Evolutionary conservation across 2,113 vertebrate genomes (phyloP).

Genomic region (Lichenostomus cassidix): DNA sequence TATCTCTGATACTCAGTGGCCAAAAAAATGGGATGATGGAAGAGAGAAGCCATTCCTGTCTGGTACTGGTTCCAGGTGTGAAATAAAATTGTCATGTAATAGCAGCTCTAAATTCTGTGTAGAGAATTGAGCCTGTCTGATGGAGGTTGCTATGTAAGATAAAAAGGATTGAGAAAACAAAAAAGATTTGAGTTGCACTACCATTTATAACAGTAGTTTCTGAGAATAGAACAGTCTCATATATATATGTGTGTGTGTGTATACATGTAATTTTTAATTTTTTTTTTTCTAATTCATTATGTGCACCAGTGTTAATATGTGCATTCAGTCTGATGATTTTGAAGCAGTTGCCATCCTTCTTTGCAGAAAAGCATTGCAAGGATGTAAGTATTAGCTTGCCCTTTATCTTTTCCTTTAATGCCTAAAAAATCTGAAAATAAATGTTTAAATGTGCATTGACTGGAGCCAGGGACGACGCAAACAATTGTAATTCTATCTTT

Average conservation of each 20-base stretch:
- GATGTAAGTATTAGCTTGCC: neutral
- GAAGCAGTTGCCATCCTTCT: neutral
- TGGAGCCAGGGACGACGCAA: neutral
- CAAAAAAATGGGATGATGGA: constrained; percentile 1
- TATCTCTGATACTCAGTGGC: neutral
- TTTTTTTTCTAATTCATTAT: neutral
- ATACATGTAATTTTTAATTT: neutral
- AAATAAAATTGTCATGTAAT: neutral
- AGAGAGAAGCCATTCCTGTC: neutral
- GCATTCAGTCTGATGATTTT: neutral
- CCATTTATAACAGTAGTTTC: neutral
- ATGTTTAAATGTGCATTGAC: neutral
- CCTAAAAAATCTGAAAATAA: neutral
- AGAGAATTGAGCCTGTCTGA: neutral
- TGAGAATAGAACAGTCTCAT: neutral
- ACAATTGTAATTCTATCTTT: neutral
- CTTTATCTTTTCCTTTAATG: neutral
- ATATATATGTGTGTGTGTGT: too few relatives aligned
- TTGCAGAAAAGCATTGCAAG: neutral
- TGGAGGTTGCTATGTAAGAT: neutral
- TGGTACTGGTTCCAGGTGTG: constrained; percentile 1
- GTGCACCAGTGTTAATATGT: neutral
- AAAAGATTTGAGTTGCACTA: neutral
- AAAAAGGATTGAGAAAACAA: neutral
- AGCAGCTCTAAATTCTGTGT: neutral